Conservation (phyloP, 2,797 vertebrate species). For the Knipowitschia caucasica region DNA sequence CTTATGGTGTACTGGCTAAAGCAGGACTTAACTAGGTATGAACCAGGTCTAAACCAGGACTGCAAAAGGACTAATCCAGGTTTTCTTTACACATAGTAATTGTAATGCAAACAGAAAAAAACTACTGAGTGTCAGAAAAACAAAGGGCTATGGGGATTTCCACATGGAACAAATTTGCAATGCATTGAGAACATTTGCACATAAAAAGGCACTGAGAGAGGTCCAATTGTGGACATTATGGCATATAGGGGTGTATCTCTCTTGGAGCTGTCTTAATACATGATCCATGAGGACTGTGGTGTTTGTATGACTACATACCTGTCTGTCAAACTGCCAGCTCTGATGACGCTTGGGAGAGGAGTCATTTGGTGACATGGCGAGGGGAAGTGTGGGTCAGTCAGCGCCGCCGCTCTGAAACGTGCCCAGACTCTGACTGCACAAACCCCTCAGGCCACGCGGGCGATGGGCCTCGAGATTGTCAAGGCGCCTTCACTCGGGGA, state of each 20-base stretch:
- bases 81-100: constrained; percentile 7
- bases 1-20: too few relatives aligned
- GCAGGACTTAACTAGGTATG: too few relatives aligned
- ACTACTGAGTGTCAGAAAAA: not conserved
- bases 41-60: too few relatives aligned
- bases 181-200: constrained; percentile 21
- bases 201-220: constrained; percentile 28
- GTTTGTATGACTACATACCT: constrained; percentile 39
- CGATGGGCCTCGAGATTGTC: constrained; percentile 59
- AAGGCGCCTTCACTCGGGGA: constrained; percentile 45
- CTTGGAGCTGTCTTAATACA: constrained; percentile 16
- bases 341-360: constrained; percentile 43
- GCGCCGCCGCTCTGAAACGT: constrained; percentile 48
- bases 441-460: constrained; percentile 44
- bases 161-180: constrained; percentile 19
- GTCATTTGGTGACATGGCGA: constrained; percentile 50
- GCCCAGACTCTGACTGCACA: constrained; percentile 53
- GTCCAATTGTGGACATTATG: constrained; percentile 19
- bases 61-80: too few relatives aligned
- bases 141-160: constrained; percentile 17
- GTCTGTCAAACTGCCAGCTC: constrained; percentile 49
- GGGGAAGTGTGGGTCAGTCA: constrained; percentile 60
- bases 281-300: constrained; percentile 21
- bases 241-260: constrained; percentile 2
- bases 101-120: constrained; percentile 4